Conservation (phyloP, 2,797 vertebrate genomes). For the Melanotaenia maccullochi region DNA sequence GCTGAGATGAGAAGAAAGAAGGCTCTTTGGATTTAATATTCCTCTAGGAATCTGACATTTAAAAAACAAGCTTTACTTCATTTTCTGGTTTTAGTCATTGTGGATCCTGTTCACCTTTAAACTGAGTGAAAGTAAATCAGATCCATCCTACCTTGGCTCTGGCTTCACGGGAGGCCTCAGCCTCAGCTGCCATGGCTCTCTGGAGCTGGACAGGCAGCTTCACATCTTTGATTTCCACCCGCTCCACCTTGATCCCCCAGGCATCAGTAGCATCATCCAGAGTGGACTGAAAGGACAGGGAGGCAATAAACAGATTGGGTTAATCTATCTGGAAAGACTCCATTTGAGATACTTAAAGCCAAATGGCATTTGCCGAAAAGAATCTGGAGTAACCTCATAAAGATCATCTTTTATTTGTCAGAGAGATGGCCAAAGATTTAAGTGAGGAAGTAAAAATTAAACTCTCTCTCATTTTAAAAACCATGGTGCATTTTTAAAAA, state of each 20-base stretch:
- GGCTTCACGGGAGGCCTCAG: conserved; percentile 92
- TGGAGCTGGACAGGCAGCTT: conserved; percentile 95
- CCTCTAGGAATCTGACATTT: neutral
- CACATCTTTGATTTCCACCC: conserved; percentile 98
- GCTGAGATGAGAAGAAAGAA: neutral
- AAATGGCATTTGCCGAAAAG: neutral
- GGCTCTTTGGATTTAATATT: neutral
- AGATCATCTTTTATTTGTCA: neutral
- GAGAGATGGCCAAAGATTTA: neutral
- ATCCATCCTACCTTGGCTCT: conserved; percentile 89
- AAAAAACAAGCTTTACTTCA: too few species aligned
- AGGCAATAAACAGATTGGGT: neutral
- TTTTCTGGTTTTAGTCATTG: too few species aligned
- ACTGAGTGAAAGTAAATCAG: neutral
- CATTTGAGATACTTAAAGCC: neutral
- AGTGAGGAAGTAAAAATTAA: neutral
- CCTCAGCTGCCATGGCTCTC: conserved; percentile 98
- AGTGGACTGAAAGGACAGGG: conserved; percentile 74
- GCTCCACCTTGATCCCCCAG: conserved; percentile 98
- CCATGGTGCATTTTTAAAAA: conserved; percentile 1
- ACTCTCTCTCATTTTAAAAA: neutral
- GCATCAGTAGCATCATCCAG: conserved; percentile 93
- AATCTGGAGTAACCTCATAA: too few species aligned
- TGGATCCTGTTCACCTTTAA: neutral
- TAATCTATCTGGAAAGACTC: neutral